Evolutionary conservation across 2,113 vertebrate species (phyloP), one percentile per base, ranked within the genome.

Genomic region (Syngnathus typhle): DNA sequence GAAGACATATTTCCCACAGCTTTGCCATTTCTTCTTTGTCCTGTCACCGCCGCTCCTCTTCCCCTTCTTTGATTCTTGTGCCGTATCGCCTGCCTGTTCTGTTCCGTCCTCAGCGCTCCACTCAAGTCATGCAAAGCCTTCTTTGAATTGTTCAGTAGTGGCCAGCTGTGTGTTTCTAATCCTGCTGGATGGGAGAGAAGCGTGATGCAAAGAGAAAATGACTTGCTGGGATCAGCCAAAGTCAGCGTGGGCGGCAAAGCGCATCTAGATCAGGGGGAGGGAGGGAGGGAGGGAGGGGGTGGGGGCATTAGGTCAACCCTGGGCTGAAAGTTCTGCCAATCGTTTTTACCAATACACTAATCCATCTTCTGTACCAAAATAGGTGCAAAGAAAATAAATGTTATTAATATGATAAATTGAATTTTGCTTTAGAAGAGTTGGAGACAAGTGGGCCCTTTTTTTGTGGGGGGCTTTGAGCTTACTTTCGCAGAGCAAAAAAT

Each of bases 51-150:
- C 49, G 2, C 62, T 68, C 32, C 12, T 65, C 47, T 52, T 69
- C 13, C 49, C n/a, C 18, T 41, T 68, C 19, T 61, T 54, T 52
- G 7, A 47, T 60, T 54, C 13, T 39, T 27, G 44, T 56, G 36
- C 69, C 66, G 56, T 68, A n/a, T 60, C 27, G 60, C 16, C 47
- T 70, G 51, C 63, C 60, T 64, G 65, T 27, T 11, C 47, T 71
- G 61, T 75, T 77, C 10, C 13, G 68, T 77, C 74, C 69, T 71
- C 64, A 54, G 71, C 73, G 74, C 69, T 85, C 74, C 27, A 32
- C 27, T 81, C 74, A 76, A 78, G 84, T 85, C 76, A 80, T 75
- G 78, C 60, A 27, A 62, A 78, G 73, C 71, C 74, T 70, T 43
- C 75, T 71, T 68, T 65, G 68, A 80, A 59, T 59, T 71, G 72